Conservation (phyloP, 2,113 vertebrate species). For the Trogon melanurus region DNA sequence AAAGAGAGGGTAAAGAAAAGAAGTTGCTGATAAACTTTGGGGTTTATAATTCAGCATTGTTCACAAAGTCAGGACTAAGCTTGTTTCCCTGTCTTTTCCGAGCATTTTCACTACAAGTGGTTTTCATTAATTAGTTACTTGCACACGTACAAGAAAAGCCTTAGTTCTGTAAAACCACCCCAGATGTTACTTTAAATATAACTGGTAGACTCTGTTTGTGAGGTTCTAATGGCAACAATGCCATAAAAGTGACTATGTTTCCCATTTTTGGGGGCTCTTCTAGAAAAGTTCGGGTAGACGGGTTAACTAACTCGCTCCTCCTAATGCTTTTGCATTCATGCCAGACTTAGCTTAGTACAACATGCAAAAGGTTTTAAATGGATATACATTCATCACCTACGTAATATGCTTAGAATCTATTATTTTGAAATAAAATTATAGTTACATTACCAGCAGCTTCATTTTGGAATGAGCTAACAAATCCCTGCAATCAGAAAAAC, state of each 20-base stretch:
- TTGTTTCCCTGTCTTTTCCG: neutral
- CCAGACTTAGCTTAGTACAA: neutral
- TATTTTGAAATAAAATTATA: conserved; percentile 27
- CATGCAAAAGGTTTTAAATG: neutral
- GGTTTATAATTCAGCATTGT: neutral
- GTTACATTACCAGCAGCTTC: neutral
- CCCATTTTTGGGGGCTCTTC: neutral
- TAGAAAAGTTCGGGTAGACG: neutral
- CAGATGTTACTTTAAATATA: neutral
- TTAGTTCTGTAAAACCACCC: neutral
- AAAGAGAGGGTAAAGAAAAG: neutral
- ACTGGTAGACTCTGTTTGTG: neutral
- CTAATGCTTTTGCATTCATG: neutral
- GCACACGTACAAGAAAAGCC: neutral
- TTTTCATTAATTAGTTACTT: neutral
- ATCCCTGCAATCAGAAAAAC: neutral
- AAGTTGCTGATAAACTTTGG: neutral
- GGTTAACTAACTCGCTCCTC: neutral
- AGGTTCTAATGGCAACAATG: neutral
- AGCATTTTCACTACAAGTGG: neutral
- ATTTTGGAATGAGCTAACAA: conserved; percentile 6
- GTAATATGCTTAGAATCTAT: neutral
- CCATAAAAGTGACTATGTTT: neutral
- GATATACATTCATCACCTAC: neutral
- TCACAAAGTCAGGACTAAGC: neutral